Base-by-base conservation (phyloP, 2,797 vertebrate genomes). In the Gadopsis bispinosus region DNA sequence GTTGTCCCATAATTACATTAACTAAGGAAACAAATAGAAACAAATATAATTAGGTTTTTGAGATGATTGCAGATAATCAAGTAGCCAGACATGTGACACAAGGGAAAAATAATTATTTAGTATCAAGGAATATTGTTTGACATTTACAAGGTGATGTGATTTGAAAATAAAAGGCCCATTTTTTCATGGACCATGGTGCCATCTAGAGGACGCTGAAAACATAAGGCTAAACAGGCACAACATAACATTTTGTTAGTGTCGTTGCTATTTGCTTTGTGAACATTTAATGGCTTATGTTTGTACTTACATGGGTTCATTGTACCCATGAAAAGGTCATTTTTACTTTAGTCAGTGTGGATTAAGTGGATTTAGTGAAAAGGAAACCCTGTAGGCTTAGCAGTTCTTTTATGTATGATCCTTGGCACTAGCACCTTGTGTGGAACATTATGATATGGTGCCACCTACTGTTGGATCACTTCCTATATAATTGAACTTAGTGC, bases 171-270 rank as follows among this genome's bases (percentile, higher is more conserved):
- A 87, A 70, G 41, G 50, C 50, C 63, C 35, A 79, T 64, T 59
- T 90, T 95, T 94, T 85, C 84, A 80, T 93, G 95, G 95, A 93
- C 90, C 90, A 94, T 87, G 93, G 89, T 85, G 85, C 93, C 95
- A 96, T 94, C 95, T 96, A 94, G 89, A 85, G 95, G 94, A 84
- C 1, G 2, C 17, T 70, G 35, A 17, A 11, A 67, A 35, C 3
- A 29, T 66, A 39, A 77, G 19, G 2, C 9, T 26, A 59, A 20
- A 26, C 26, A 58, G 35, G 13, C 5, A 68, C 48, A 65, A 62
- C 4, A 37, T 29, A 19, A 26, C 19, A 41, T 53, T 17, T 43
- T 79, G 20, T n/a, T 53, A 5, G 4, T 35, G 31, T 26, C 11
- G 9, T 10, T 59, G 29, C 74, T 79, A 22, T 76, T 81, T 67